These are phyloP conservation scores for Ferdinandea cuprea DNA, from an alignment of 2,888 invertebrate genomes.

Conservation along the genomic window DNA sequence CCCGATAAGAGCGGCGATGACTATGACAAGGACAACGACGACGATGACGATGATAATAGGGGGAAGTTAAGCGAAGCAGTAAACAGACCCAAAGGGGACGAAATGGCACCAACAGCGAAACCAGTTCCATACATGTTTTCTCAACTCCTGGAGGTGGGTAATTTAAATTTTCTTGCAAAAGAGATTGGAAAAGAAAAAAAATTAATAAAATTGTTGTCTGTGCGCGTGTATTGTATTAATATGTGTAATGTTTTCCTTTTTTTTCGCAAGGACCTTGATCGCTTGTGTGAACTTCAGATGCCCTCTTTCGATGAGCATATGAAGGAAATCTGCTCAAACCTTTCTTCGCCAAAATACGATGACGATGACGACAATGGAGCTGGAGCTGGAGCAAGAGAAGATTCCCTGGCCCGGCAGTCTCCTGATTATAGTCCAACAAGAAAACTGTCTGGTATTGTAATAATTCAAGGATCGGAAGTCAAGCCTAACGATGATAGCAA, in stretches of 20 bases:
- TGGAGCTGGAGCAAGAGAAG: slow-evolving; percentile 5
- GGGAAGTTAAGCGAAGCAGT: background rate
- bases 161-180: slow-evolving; percentile 32
- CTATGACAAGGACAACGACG: background rate
- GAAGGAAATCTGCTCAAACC: slow-evolving; percentile 79
- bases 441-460: slow-evolving; percentile 69
- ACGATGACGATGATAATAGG: slow-evolving; percentile 18
- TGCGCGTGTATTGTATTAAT: too few species aligned
- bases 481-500: slow-evolving; percentile 41
- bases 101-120: background rate
- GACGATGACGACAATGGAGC: slow-evolving; percentile 10
- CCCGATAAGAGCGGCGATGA: slow-evolving; percentile 2
- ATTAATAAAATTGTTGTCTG: background rate
- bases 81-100: slow-evolving; percentile 11
- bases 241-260: background rate
- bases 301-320: slow-evolving; percentile 79
- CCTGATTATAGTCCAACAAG: slow-evolving; percentile 42
- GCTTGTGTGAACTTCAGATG: slow-evolving; percentile 79
- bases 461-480: slow-evolving; percentile 69
- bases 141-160: slow-evolving; percentile 72
- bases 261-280: slow-evolving; percentile 80
- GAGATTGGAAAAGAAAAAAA: background rate
- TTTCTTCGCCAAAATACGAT: slow-evolving; percentile 75
- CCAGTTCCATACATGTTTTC: slow-evolving; percentile 75
- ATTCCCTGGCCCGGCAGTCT: background rate